Evolutionary conservation across 2,888 invertebrate genomes (phyloP), one percentile per base, ranked within the genome.

Genomic region (Oxycera nigricornis): DNA sequence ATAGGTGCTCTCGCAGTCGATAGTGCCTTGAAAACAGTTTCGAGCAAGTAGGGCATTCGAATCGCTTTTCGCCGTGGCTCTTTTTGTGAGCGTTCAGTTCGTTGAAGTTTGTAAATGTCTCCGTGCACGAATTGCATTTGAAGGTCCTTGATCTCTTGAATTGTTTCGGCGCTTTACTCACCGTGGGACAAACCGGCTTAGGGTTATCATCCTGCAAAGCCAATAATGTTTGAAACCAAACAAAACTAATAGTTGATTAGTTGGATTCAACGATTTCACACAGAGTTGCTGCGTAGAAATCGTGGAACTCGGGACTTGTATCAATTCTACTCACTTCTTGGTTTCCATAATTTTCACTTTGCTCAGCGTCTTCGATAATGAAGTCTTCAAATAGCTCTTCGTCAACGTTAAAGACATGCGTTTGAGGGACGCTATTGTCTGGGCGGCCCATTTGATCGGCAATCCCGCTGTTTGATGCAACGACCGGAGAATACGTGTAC

Each of bases 21-120:
- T 77, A 77, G 59, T 72, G 55, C 41, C 75, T 77, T 22, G 77
- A 73, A 59, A 78, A 77, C 73, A 77, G 74, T 73, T 76, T 77
- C 11, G 17, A n/a, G 39, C 78, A 78, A 28, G 59, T 41, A 2
- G 46, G 24, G 70, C 78, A 78, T 31, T 78, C 77, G 67, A 74
- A 78, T 14, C 77, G 46, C 20, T 75, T 35, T 11, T 75, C 73
- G 1, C 76, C 77, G 39, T 76, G 76, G 0, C 30, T 67, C 62
- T 77, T 77, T 41, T 76, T 77, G 39, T 78, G 78, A 11, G 61
- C 26, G 52, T 76, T 77, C 11, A 76, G 72, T 0, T 75, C 68
- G 11, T n/a, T 9, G 59, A 30, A 75, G 3, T 17, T 74, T 1
- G 11, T 35, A 67, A 76, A 77, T 20, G 61, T 20, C 35, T 39